Percentiles rank a stretch among this genome's conserved stretches.
These are phyloP conservation scores for Aptenodytes forsteri DNA, from an alignment of 2,113 vertebrate genomes.

Conservation along the genomic window DNA sequence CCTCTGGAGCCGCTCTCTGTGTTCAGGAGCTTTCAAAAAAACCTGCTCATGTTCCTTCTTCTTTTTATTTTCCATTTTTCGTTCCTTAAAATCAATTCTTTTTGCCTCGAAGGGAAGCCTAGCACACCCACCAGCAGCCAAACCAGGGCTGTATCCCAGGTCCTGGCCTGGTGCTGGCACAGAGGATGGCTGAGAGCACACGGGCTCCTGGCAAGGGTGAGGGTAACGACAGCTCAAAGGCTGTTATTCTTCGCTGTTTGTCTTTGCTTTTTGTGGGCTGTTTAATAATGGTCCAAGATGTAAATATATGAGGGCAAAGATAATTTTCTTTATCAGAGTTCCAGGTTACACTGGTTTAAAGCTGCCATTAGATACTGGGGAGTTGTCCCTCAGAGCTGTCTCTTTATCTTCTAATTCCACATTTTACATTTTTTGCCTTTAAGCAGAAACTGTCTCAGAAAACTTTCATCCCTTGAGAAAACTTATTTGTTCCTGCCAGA, in stretches of 20 bases:
- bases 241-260: not conserved
- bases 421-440: not conserved
- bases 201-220: not conserved
- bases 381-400: not conserved
- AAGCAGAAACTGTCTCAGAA: not conserved
- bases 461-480: not conserved
- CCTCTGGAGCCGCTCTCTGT: not conserved
- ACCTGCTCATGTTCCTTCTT: not conserved
- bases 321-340: not conserved
- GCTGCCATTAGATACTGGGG: not conserved
- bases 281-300: not conserved
- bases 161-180: not conserved
- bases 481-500: not conserved
- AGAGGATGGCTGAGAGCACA: not conserved
- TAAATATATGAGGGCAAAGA: not conserved
- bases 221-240: not conserved
- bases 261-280: not conserved
- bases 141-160: not conserved
- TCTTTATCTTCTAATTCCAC: not conserved
- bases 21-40: not conserved
- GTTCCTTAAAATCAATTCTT: not conserved
- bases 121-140: not conserved
- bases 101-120: fast-evolving
- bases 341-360: not conserved
- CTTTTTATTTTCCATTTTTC: not conserved